Evolutionary conservation across 2,797 vertebrate genomes (phyloP).

Genomic region (Acestrorhynchus altus): DNA sequence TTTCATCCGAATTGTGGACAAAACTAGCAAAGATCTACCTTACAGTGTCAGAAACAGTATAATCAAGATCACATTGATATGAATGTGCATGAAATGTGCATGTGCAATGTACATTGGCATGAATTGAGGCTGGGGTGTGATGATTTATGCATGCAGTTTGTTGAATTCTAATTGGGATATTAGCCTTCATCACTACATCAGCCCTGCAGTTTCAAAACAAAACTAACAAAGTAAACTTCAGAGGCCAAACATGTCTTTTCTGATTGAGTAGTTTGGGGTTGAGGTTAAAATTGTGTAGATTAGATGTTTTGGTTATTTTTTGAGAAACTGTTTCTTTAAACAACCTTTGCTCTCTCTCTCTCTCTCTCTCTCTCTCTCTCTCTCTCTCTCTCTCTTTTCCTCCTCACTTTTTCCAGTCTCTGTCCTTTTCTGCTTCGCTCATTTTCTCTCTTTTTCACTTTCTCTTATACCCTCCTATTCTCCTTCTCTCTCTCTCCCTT

Average conservation of each 20-base stretch:
- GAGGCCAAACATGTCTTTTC: no score
- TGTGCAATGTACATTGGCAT: background rate
- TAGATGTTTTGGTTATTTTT: background rate
- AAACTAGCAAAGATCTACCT: no score
- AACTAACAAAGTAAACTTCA: background rate
- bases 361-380: background rate
- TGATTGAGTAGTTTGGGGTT: background rate
- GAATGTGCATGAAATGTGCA: no score
- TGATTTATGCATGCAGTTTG: background rate
- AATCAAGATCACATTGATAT: no score
- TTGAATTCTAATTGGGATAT: background rate
- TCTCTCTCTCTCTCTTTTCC: conserved; percentile 48
- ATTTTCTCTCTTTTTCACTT: conserved; percentile 75
- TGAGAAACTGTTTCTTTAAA: background rate
- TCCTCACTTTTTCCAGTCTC: background rate
- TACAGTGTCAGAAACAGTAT: no score
- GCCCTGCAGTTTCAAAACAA: background rate
- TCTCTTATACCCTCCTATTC: conserved; percentile 26
- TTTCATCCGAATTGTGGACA: no score
- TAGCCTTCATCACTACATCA: background rate
- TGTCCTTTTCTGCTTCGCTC: conserved; percentile 71
- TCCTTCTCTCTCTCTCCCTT: conserved; percentile 74
- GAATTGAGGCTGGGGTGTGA: background rate
- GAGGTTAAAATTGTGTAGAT: no score
- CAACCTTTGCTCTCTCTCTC: background rate